Percentiles rank a stretch among this genome's conserved stretches.
phyloP scores from a whole-genome alignment of 2,113 vertebrate species.

The Lepus timidus region DNA sequence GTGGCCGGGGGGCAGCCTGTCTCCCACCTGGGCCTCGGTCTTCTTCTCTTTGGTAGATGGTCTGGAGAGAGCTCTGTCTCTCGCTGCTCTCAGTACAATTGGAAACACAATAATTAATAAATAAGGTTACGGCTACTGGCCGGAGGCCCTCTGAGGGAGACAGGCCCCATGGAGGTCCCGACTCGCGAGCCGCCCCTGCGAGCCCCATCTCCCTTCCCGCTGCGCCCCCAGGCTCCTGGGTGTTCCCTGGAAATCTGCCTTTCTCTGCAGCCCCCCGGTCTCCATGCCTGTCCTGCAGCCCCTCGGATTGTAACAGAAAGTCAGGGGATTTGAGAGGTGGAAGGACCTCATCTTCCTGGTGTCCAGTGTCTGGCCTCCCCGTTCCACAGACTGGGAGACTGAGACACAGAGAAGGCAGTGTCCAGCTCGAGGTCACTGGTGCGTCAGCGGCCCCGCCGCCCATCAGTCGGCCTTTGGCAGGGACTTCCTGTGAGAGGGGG shows the following conservation, averaged over 20 bases:
- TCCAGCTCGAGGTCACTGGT: neutral
- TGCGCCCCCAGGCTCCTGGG: neutral
- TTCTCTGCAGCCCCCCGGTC: conserved; percentile 41
- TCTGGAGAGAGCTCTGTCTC: neutral
- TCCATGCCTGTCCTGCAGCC: neutral
- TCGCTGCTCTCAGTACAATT: neutral
- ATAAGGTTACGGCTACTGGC: neutral
- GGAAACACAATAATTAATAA: conserved; percentile 59
- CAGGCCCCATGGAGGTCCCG: conserved; percentile 66
- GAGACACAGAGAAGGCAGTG: conserved; percentile 13
- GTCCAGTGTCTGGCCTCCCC: neutral
- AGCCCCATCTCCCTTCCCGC: neutral
- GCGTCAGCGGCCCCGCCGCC: conserved; percentile 48
- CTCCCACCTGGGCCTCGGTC: neutral
- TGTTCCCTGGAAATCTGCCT: conserved; percentile 19
- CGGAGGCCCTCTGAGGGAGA: neutral
- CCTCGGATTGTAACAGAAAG: conserved; percentile 36
- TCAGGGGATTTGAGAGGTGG: conserved; percentile 48
- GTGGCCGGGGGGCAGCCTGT: neutral
- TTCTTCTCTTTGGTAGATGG: conserved; percentile 58
- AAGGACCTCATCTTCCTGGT: neutral
- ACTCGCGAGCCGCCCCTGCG: neutral
- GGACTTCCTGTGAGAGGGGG: conserved; percentile 95
- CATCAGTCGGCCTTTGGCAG: conserved; percentile 88
- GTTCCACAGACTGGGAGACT: conserved; percentile 16